A percentile compares a stretch with the other conserved stretches of the same genome.
phyloP scores from a whole-genome alignment of 2,113 vertebrate genomes.

The Actinemys pallida region DNA sequence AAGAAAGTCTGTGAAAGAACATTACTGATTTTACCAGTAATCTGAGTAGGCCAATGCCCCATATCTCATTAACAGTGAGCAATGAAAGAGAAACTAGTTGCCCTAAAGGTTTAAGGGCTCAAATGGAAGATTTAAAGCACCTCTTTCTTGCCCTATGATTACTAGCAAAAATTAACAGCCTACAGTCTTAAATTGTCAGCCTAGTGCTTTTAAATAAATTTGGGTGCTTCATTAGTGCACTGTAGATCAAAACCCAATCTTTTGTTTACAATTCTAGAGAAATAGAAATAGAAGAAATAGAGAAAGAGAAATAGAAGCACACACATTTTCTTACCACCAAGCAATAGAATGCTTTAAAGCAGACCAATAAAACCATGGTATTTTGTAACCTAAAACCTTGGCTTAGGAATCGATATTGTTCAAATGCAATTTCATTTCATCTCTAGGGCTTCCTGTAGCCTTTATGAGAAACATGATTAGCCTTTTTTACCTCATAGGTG shows the following conservation, averaged over 20 bases:
- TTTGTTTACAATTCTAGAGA: constrained; percentile 15
- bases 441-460: background rate
- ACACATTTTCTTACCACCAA: background rate
- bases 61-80: constrained; percentile 25
- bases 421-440: background rate
- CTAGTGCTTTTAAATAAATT: background rate
- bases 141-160: background rate
- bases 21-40: constrained; percentile 37
- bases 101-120: background rate
- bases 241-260: background rate
- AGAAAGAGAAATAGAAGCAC: background rate
- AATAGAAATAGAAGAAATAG: background rate
- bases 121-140: background rate
- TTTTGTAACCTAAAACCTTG: constrained; percentile 17
- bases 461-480: background rate
- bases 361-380: background rate
- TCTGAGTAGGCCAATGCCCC: constrained; percentile 47
- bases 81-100: constrained; percentile 18
- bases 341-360: background rate
- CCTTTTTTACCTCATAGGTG: background rate
- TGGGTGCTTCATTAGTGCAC: background rate
- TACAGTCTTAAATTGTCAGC: constrained; percentile 10
- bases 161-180: background rate
- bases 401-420: background rate
- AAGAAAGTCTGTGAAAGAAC: constrained; percentile 8